These are phyloP conservation scores for Neodiprion pinetum DNA, from an alignment of 1,140 invertebrate genomes.

Conservation along the genomic window DNA sequence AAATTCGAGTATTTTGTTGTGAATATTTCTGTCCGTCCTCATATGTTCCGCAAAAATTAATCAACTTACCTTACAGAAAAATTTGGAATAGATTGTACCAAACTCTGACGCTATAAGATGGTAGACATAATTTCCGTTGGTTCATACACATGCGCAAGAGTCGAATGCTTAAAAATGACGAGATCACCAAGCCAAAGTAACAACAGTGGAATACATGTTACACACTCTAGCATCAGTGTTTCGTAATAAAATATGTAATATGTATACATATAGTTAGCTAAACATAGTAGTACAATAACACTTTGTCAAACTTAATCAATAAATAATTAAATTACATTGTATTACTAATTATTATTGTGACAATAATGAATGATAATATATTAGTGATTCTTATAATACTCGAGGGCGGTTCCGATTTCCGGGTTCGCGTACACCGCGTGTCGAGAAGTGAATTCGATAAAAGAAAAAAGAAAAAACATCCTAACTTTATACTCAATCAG, in stretches of 20 bases:
- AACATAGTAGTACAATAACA: conserved; percentile 46
- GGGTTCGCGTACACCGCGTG: neutral
- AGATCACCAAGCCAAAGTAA: neutral
- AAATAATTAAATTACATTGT: conserved; percentile 65
- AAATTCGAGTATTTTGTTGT: conserved; percentile 40
- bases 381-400: conserved; percentile 65
- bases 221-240: conserved; percentile 23
- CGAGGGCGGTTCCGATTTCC: conserved; percentile 28
- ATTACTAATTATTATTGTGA: conserved; percentile 60
- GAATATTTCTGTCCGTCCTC: conserved; percentile 40
- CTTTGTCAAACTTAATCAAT: conserved; percentile 60
- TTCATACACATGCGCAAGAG: neutral
- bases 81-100: conserved; percentile 49
- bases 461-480: neutral
- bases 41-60: conserved; percentile 37
- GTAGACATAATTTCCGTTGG: neutral
- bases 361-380: conserved; percentile 64
- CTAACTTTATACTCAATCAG: neutral
- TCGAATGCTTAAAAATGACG: neutral
- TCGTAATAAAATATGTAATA: conserved; percentile 16
- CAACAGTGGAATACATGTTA: neutral
- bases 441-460: neutral
- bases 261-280: conserved; percentile 22
- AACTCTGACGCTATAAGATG: conserved; percentile 10
- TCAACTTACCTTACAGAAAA: conserved; percentile 50